Evolutionary conservation across 2,113 vertebrate species (phyloP), one percentile per base, ranked within the genome.

Genomic region (Hemichromis elongatus): DNA sequence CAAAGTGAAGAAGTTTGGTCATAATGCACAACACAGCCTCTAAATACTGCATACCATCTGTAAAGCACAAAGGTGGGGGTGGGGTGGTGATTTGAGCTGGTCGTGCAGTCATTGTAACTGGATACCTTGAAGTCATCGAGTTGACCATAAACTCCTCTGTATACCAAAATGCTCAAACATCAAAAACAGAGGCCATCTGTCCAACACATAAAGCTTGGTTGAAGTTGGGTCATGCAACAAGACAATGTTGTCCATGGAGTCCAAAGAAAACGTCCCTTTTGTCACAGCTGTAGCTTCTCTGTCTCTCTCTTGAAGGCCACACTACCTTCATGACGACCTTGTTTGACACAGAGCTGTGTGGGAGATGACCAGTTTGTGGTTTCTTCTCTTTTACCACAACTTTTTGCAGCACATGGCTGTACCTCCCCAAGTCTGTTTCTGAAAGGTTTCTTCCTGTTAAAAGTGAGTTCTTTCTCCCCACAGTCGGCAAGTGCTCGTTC

Each of bases 161-260:
- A 11, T 5, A 66, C 33, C 61, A 66, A 66, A 2, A 33, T 40
- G 19, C 33, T 66, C 13, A 10, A 66, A 11, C 19, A 37, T 66
- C 1, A 66, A 24, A 66, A 14, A 9, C 40, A n/a, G 61, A 66
- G n/a, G 35, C n/a, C 1, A 2, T 40, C 3, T 40, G 61, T 66
- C n/a, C 19, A 21, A 66, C n/a, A 40, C 11, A 7, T 5, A 68
- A 68, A 68, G 61, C 11, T 66, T 3, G 0, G 61, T 40, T 66
- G n/a, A 66, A 66, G 35, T n/a, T 0, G 1, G 21, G 1, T 66
- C 11, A 40, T 14, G 35, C 11, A 66, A 40, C 7, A 5, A 14
- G 8, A 66, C 35, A 40, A 19, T 9, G 61, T 63, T 37, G n/a
- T 7, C 30, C 59, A 63, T 11, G 37, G 30, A 63, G 30, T 18